These are phyloP conservation scores for Onchidella celtica DNA, from an alignment of 2,888 invertebrate species.

Conservation along the genomic window DNA sequence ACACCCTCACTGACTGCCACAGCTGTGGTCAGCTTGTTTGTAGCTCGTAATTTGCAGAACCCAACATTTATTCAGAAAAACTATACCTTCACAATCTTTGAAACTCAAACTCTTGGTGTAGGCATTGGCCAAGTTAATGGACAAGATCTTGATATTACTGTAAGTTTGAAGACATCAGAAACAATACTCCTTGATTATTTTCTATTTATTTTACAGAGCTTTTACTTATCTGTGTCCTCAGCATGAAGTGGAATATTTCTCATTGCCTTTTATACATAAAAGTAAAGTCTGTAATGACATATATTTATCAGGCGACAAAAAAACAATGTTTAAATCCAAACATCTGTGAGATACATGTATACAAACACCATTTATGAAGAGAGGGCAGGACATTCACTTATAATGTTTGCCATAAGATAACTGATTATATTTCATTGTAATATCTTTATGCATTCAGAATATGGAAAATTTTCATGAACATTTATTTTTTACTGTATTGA, in stretches of 20 bases:
- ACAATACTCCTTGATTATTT: not conserved
- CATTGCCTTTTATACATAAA: not conserved
- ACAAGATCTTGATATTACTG: slow-evolving; percentile 66
- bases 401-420: no score
- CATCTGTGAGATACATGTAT: no score
- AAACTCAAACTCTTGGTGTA: slow-evolving; percentile 66
- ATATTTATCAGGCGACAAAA: no score
- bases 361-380: no score
- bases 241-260: not conserved
- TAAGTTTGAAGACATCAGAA: slow-evolving; percentile 53
- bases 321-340: no score
- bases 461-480: no score
- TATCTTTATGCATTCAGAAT: no score
- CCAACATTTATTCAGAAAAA: slow-evolving; percentile 64
- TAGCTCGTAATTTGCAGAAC: slow-evolving; percentile 66
- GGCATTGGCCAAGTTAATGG: slow-evolving; percentile 62
- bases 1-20: slow-evolving; percentile 64
- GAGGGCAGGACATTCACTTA: no score
- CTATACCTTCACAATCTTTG: slow-evolving; percentile 65
- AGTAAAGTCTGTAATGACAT: no score
- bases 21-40: slow-evolving; percentile 62
- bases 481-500: no score
- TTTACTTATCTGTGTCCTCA: not conserved
- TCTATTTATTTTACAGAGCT: not conserved
- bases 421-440: no score